These are phyloP conservation scores for Hydroisotoma schaefferi DNA, from an alignment of 2,888 invertebrate genomes.

Conservation along the genomic window DNA sequence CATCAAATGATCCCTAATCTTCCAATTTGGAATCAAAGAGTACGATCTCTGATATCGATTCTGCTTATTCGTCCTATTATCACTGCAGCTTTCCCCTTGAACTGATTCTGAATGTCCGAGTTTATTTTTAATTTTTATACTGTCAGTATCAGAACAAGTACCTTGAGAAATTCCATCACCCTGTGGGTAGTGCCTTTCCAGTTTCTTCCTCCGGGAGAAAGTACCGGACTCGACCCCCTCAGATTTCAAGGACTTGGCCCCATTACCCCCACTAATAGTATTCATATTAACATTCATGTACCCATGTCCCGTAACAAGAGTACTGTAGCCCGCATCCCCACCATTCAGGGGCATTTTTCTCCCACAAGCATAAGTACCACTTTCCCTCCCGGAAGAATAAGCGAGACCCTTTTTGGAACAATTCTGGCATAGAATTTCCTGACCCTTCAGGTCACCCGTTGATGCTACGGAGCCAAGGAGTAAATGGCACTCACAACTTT, in stretches of 20 bases:
- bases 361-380: too few relatives aligned
- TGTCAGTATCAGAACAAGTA: slow-evolving; percentile 20
- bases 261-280: background rate
- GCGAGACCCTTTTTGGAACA: too few relatives aligned
- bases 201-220: slow-evolving; percentile 26
- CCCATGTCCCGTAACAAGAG: background rate
- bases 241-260: background rate
- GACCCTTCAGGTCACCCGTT: too few relatives aligned
- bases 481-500: too few relatives aligned
- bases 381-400: too few relatives aligned
- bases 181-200: slow-evolving; percentile 21
- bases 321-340: background rate
- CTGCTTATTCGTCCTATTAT: slow-evolving; percentile 2
- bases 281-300: too few relatives aligned
- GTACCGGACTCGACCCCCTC: slow-evolving; percentile 11
- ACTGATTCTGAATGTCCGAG: background rate
- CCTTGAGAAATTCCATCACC: slow-evolving; percentile 18
- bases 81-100: background rate
- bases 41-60: slow-evolving; percentile 42
- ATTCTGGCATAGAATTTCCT: too few relatives aligned
- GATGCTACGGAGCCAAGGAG: too few relatives aligned
- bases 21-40: slow-evolving; percentile 47
- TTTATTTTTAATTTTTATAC: slow-evolving; percentile 12
- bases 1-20: slow-evolving; percentile 46
- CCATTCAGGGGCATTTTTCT: too few relatives aligned